phyloP scores from a whole-genome alignment of 2,797 vertebrate species.

The Bufotes viridis region DNA sequence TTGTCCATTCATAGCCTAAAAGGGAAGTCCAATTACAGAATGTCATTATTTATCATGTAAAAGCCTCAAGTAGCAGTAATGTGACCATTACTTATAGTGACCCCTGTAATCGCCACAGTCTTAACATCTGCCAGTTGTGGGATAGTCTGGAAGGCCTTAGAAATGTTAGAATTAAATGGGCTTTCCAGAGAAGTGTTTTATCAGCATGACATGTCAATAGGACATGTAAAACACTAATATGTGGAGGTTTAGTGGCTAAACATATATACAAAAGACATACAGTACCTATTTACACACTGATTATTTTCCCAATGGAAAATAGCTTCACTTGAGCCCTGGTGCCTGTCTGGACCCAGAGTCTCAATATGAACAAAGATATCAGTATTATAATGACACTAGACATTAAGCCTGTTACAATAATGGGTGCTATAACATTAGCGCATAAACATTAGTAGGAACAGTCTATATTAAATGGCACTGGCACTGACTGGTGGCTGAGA shows the following conservation, averaged over 20 bases:
- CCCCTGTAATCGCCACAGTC: background rate
- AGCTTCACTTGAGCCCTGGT: no score
- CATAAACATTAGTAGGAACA: no score
- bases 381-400: no score
- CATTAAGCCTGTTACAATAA: no score
- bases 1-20: background rate
- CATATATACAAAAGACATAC: background rate
- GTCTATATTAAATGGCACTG: no score
- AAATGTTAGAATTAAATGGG: background rate
- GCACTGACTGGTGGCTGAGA: no score
- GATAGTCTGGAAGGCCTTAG: background rate
- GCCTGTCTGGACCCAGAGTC: no score
- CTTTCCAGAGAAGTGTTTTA: background rate
- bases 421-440: no score
- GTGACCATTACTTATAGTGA: conserved; percentile 15
- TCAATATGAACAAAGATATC: no score
- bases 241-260: background rate
- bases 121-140: background rate
- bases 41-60: conserved; percentile 17
- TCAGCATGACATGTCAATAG: background rate
- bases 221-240: background rate
- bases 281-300: background rate
- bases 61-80: background rate
- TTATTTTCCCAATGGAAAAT: no score
- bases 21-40: background rate